phyloP scores from a whole-genome alignment of 2,797 vertebrate genomes.

The Arctocebus calabarensis region DNA sequence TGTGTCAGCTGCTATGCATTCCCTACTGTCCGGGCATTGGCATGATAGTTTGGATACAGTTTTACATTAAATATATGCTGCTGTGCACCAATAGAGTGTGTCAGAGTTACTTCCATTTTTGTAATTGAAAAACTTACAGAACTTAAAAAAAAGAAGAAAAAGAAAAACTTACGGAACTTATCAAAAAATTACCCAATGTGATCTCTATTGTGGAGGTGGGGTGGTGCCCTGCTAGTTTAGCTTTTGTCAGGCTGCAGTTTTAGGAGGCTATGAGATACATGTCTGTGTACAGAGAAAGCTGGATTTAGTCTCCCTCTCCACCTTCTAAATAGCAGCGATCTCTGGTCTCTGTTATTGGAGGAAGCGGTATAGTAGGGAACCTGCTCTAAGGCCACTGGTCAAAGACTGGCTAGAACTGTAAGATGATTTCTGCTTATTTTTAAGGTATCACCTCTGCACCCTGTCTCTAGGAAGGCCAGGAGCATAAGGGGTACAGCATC shows the following conservation, averaged over 20 bases:
- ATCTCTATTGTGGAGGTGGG: not conserved
- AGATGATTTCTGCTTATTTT: not conserved
- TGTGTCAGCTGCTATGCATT: accelerated
- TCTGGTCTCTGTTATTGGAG: not conserved
- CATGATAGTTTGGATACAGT: not conserved
- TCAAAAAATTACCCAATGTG: not conserved
- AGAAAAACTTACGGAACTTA: constrained; percentile 20
- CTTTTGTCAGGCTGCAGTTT: not conserved
- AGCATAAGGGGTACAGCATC: not conserved
- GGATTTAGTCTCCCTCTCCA: not conserved
- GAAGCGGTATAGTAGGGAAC: not conserved
- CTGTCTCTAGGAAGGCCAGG: not conserved
- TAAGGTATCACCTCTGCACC: not conserved
- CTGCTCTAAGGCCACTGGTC: not conserved
- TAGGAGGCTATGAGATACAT: not conserved
- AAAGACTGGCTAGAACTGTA: not conserved
- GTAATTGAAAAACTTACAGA: constrained; percentile 1
- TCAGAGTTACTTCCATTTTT: constrained; percentile 15
- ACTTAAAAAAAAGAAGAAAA: constrained; percentile 20
- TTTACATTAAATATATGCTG: not conserved
- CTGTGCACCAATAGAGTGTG: not conserved
- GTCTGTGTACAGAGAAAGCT: not conserved
- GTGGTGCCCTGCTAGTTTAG: not conserved
- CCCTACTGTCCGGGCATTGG: not conserved
- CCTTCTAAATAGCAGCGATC: not conserved